phyloP scores from a whole-genome alignment of 2,113 vertebrate species.

The Chionomys nivalis region DNA sequence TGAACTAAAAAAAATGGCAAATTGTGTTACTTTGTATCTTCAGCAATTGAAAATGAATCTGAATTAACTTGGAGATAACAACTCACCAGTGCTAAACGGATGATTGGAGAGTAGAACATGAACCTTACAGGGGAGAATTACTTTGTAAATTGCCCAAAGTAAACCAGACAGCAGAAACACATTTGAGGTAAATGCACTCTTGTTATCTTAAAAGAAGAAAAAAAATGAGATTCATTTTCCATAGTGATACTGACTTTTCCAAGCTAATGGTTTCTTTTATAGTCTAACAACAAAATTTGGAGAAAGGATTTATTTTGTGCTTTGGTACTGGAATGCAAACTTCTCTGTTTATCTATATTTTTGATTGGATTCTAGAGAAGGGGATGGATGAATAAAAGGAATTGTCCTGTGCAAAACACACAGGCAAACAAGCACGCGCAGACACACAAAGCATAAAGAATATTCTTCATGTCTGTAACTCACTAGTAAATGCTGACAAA shows the following conservation, averaged over 20 bases:
- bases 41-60: conserved; percentile 67
- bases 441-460: not conserved
- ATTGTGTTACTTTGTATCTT: conserved; percentile 67
- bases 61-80: conserved; percentile 72
- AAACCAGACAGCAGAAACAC: conserved; percentile 62
- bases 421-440: not conserved
- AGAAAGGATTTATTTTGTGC: not conserved
- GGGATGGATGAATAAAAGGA: not conserved
- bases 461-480: not conserved
- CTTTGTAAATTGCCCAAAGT: conserved; percentile 65
- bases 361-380: not conserved
- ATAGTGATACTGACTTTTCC: conserved; percentile 31
- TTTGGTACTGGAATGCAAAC: not conserved
- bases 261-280: conserved; percentile 52
- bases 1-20: conserved; percentile 53
- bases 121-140: conserved; percentile 47
- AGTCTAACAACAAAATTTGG: not conserved
- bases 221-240: conserved; percentile 42
- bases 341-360: not conserved
- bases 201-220: conserved; percentile 69
- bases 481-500: not conserved
- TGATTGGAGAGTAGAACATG: conserved; percentile 63
- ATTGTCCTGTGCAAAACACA: not conserved
- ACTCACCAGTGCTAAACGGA: conserved; percentile 55
- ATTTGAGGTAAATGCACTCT: conserved; percentile 64